phyloP scores from a whole-genome alignment of 2,797 vertebrate genomes.

The Chanos chanos region DNA sequence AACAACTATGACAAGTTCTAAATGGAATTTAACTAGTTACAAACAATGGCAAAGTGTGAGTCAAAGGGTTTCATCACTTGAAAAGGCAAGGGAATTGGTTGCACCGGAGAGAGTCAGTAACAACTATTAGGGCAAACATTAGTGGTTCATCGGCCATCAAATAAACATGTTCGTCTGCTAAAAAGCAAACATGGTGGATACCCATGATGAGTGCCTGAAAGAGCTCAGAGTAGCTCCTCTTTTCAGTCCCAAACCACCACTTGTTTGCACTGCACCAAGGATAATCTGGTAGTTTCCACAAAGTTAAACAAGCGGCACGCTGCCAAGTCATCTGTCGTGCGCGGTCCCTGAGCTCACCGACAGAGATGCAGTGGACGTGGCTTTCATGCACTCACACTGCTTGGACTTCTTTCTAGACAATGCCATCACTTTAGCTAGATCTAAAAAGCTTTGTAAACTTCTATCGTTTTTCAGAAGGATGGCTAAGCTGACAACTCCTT shows the following conservation, averaged over 20 bases:
- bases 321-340: constrained; percentile 65
- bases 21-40: too few relatives aligned
- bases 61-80: too few relatives aligned
- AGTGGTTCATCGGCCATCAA: constrained; percentile 28
- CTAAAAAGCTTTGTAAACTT: constrained; percentile 24
- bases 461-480: too few relatives aligned
- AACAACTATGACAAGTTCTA: too few relatives aligned
- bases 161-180: constrained; percentile 17
- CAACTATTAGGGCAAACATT: constrained; percentile 14
- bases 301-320: constrained; percentile 70
- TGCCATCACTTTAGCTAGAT: constrained; percentile 15
- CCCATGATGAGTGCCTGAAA: constrained; percentile 40
- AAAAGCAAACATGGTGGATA: constrained; percentile 48
- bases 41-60: too few relatives aligned
- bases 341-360: constrained; percentile 60
- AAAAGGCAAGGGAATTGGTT: too few relatives aligned
- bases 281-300: constrained; percentile 70
- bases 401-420: constrained; percentile 26
- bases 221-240: constrained; percentile 36
- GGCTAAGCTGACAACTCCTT: too few relatives aligned
- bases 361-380: constrained; percentile 54
- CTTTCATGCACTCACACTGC: constrained; percentile 32
- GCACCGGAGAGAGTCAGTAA: too few relatives aligned
- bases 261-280: constrained; percentile 67
- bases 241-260: constrained; percentile 37